A percentile compares a stretch with the other conserved stretches of the same genome.
These are phyloP conservation scores for Eutrigla gurnardus DNA, from an alignment of 2,797 vertebrate species.

Conservation along the genomic window DNA sequence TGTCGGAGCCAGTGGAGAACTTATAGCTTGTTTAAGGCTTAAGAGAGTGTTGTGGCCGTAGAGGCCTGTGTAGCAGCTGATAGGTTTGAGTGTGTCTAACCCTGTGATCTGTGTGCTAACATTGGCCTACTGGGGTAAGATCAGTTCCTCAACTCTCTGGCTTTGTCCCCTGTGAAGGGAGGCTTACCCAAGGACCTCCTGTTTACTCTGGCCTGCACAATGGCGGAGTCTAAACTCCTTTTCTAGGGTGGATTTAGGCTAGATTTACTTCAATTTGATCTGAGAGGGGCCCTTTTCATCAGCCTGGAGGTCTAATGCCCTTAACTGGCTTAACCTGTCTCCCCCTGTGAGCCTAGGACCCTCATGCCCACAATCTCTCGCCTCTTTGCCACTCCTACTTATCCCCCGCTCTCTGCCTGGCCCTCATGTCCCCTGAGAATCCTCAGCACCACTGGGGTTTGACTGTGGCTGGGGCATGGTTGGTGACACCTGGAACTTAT, in stretches of 20 bases:
- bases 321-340: constrained; percentile 89
- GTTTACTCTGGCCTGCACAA: constrained; percentile 88
- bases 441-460: constrained; percentile 58
- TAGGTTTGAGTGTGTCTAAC: constrained; percentile 82
- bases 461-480: constrained; percentile 68
- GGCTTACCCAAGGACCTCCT: constrained; percentile 85
- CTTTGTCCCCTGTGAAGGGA: constrained; percentile 81
- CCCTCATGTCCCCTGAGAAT: constrained; percentile 73
- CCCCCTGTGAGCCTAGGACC: constrained; percentile 81
- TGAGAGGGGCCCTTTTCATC: constrained; percentile 89
- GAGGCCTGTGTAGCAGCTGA: constrained; percentile 80
- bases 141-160: constrained; percentile 74
- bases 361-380: constrained; percentile 78
- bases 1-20: constrained; percentile 67
- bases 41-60: constrained; percentile 67
- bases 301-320: constrained; percentile 91
- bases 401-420: constrained; percentile 50
- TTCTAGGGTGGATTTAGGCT: constrained; percentile 89
- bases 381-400: constrained; percentile 71
- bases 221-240: constrained; percentile 86
- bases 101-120: constrained; percentile 83
- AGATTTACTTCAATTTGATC: constrained; percentile 91
- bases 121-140: constrained; percentile 81
- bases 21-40: constrained; percentile 78
- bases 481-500: constrained; percentile 62